Percentiles rank a stretch among this genome's conserved stretches.
phyloP scores from a whole-genome alignment of 2,797 vertebrate genomes.

The Anguilla pacifica region DNA sequence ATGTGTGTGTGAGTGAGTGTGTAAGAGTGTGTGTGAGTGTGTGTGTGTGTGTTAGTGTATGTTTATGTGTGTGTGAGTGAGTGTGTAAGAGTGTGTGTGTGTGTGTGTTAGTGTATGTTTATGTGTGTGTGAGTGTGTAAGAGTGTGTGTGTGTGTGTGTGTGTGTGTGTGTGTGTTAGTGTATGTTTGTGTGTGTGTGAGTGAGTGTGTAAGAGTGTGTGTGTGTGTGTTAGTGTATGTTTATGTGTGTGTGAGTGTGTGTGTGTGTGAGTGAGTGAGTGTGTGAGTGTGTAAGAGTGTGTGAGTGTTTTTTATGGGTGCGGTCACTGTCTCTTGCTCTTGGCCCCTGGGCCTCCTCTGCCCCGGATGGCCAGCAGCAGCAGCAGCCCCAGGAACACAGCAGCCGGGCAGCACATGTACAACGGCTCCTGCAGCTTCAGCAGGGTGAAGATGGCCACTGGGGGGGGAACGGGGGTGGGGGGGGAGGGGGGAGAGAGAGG shows the following conservation, averaged over 20 bases:
- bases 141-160: no score
- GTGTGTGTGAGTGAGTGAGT: background rate
- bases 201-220: background rate
- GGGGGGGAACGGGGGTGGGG: background rate
- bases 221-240: no score
- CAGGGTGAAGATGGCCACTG: conserved; percentile 75
- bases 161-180: no score
- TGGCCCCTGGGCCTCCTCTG: background rate
- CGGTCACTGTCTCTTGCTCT: conserved; percentile 31
- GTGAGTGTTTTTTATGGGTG: background rate
- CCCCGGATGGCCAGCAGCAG: conserved; percentile 67
- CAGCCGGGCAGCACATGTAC: conserved; percentile 63
- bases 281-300: background rate
- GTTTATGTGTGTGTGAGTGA: no score
- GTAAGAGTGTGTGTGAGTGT: no score
- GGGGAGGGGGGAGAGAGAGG: background rate
- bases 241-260: background rate
- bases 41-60: no score
- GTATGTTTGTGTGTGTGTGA: background rate
- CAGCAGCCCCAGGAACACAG: conserved; percentile 68
- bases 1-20: no score
- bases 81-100: no score
- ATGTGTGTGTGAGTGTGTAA: no score
- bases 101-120: no score
- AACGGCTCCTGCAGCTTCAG: conserved; percentile 65